Evolutionary conservation across 2,113 vertebrate genomes (phyloP).

Genomic region (Alces alces): DNA sequence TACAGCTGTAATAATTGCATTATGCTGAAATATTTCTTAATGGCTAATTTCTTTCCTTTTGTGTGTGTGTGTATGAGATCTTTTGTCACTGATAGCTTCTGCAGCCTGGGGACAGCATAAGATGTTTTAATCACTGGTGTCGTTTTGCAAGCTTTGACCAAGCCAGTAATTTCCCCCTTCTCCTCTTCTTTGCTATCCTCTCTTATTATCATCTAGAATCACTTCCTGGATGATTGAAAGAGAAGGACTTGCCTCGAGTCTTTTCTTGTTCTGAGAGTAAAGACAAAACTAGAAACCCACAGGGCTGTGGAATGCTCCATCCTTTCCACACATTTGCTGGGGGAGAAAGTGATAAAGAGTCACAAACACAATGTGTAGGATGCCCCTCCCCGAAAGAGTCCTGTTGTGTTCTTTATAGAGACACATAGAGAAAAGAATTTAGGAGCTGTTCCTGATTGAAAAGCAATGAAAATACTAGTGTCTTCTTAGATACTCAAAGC

Average conservation of each 20-base stretch:
- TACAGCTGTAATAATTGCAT: conserved; percentile 98
- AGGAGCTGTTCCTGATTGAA: background rate
- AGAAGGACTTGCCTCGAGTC: conserved; percentile 44
- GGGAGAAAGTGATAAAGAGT: background rate
- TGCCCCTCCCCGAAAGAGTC: background rate
- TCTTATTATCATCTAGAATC: conserved; percentile 70
- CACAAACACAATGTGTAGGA: background rate
- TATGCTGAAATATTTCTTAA: conserved; percentile 90
- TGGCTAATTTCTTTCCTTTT: conserved; percentile 87
- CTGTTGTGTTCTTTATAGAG: background rate
- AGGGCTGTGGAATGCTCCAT: background rate
- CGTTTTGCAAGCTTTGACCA: conserved; percentile 79
- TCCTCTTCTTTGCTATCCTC: conserved; percentile 59
- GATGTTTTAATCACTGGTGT: conserved; percentile 82
- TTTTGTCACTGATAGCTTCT: conserved; percentile 82
- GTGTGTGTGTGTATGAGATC: conserved; percentile 76
- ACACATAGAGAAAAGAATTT: background rate
- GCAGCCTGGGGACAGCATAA: conserved; percentile 79
- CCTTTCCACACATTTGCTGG: background rate
- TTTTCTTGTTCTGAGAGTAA: conserved; percentile 41
- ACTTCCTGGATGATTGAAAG: conserved; percentile 66
- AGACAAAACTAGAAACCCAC: background rate
- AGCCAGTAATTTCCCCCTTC: conserved; percentile 74
- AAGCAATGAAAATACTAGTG: background rate
- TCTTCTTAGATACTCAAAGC: background rate